Evolutionary conservation across 2,797 vertebrate species (phyloP), one percentile per base, ranked within the genome.

Genomic region (Sebastes diploproa): DNA sequence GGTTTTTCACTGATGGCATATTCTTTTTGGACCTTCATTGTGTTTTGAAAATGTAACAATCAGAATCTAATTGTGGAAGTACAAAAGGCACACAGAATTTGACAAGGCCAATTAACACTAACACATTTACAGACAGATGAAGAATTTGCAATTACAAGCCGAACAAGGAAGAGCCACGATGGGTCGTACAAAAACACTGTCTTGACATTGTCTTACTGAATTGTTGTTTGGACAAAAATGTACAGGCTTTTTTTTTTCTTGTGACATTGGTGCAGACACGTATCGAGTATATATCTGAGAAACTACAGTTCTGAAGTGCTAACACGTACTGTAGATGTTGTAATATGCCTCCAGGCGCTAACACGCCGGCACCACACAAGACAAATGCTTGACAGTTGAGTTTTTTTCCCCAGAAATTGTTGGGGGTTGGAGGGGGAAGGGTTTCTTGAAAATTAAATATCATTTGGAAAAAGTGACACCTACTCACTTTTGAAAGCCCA

Each of bases 391-490:
- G 77, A 80, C 75, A 74, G 80, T 18, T 72, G 2, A 16, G 23
- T 29, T 68, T 16, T 65, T 27, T 23, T 12, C 18, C n/a, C 52
- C 46, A 1, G 50, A 52, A 52, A 52, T 54, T 54, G 18, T 50
- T 20, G 7, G 3, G 2, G 6, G 2, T 1, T 1, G 9, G 38
- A 1, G 2, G 38, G 13, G 12, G 2, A 1, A 2, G 12, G 16
- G 14, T 3, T 60, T 78, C 22, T 66, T 79, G 12, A 69, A 72
- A 82, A 75, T 50, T 27, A 59, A 30, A 72, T 61, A 64, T 46
- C 4, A 61, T 81, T 79, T 81, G 7, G 34, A 81, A 75, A 56
- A 72, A 27, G 36, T 75, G 67, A 76, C 73, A 75, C 25, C 65
- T 62, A 30, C 75, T 79, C 74, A 67, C 63, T 70, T 76, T 38